phyloP scores from a whole-genome alignment of 2,113 vertebrate genomes.

The Pteruthius melanotis region DNA sequence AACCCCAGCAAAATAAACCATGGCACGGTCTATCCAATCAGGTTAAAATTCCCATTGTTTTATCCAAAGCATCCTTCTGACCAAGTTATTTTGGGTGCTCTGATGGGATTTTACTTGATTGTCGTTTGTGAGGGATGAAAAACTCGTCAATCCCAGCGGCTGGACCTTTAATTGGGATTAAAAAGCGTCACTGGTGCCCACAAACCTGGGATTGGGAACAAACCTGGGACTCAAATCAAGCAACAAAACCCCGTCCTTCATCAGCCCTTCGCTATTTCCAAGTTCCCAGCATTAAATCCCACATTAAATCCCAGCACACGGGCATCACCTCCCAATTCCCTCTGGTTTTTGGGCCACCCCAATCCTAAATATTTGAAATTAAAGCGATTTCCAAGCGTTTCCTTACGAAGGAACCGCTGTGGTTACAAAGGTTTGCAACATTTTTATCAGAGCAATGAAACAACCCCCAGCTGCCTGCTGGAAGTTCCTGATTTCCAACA shows the following conservation, averaged over 20 bases:
- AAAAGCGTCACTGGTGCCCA: neutral
- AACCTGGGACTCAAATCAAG: neutral
- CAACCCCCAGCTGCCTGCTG: neutral
- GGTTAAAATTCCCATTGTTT: neutral
- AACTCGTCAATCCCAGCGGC: neutral
- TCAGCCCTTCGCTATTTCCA: neutral
- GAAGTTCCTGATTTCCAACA: neutral
- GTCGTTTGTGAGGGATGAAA: neutral
- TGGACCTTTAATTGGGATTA: neutral
- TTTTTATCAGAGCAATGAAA: neutral
- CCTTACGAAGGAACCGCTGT: neutral
- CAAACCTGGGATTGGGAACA: neutral
- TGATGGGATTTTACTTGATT: neutral
- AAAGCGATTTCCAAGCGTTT: neutral
- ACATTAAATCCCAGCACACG: rapidly evolving
- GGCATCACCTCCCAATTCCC: neutral
- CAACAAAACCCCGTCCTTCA: rapidly evolving
- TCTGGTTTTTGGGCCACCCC: neutral
- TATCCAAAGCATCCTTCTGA: neutral
- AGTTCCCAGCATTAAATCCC: neutral
- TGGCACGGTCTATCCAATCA: no score
- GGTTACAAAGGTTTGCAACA: neutral
- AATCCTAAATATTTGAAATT: neutral
- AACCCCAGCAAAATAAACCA: neutral
- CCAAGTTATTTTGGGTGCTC: neutral